Evolutionary conservation across 2,797 vertebrate species (phyloP), one percentile per base, ranked within the genome.

Genomic region (Myotis findleyi): DNA sequence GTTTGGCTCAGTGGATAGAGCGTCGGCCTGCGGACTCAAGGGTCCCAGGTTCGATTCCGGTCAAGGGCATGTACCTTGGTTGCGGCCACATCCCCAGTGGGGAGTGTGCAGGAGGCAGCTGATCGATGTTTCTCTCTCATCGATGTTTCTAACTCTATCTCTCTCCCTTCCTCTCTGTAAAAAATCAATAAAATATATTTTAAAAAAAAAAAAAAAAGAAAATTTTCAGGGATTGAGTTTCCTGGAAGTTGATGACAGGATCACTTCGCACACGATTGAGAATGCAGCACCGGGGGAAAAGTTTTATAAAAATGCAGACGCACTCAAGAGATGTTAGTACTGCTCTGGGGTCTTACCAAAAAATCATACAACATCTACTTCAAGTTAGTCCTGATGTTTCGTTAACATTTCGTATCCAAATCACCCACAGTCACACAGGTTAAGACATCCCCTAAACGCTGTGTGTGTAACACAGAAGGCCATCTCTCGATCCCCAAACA

Each of bases 401-500:
- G 13, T 47, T 77, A 82, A 51, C 5, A 88, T 38, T 57, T 91
- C 3, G 0, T 33, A 89, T 36, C 25, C 69, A 89, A 71, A 87
- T 76, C 68, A 44, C 83, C 0, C 87, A 92, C 87, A 92, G 75
- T 36, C 38, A 7, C 1, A 7, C 5, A 81, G 44, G 64, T 20
- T 79, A 82, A 87, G 64, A 25, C 21, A 81, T 84, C 27, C 72
- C n/a, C 92, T 77, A 79, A 5, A 49, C 27, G 9, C 62, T 38
- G 13, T 20, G 3, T 7, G 14, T 11, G 0, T 4, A 38, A 23
- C 10, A 27, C 2, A 73, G n/a, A 83, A 71, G 82, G 87, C 91
- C 92, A 96, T 33, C 90, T 94, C 93, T 85, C 86, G 79, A 87
- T 93, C 69, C 47, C 88, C 90, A 57, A 85, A 75, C 41, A 94